These are phyloP conservation scores for Tetragonisca angustula DNA, from an alignment of 2,888 invertebrate genomes.

Conservation along the genomic window DNA sequence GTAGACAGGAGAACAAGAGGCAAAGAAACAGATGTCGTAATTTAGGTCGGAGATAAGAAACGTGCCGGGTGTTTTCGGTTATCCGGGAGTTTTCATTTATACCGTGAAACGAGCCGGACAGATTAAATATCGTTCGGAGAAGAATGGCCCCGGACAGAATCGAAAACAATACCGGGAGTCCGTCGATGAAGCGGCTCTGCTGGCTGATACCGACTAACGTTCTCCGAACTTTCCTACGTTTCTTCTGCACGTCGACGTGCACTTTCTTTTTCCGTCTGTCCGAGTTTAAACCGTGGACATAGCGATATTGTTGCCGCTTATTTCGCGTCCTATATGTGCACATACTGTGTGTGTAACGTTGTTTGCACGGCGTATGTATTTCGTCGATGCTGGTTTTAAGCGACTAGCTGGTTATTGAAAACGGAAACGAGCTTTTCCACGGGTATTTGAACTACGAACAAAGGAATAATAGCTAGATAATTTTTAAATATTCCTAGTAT, in stretches of 20 bases:
- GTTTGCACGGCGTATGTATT: not conserved
- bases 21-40: conserved; percentile 72
- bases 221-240: not conserved
- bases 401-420: too few relatives aligned
- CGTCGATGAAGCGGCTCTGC: not conserved
- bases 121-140: conserved; percentile 51
- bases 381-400: not conserved
- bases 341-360: too few relatives aligned
- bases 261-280: not conserved
- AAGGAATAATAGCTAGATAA: too few relatives aligned
- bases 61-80: conserved; percentile 70
- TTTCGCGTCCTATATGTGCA: not conserved
- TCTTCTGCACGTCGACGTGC: not conserved
- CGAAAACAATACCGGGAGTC: conserved; percentile 9
- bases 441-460: not conserved
- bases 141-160: conserved; percentile 27
- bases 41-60: conserved; percentile 74
- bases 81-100: conserved; percentile 65
- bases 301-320: not conserved
- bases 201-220: not conserved
- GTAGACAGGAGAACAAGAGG: conserved; percentile 3
- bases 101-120: conserved; percentile 27
- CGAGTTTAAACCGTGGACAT: not conserved
- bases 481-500: too few relatives aligned
- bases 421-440: not conserved